Percentiles rank a stretch among this genome's conserved stretches.
phyloP scores from a whole-genome alignment of 2,113 vertebrate genomes.

The Craseonycteris thonglongyai region DNA sequence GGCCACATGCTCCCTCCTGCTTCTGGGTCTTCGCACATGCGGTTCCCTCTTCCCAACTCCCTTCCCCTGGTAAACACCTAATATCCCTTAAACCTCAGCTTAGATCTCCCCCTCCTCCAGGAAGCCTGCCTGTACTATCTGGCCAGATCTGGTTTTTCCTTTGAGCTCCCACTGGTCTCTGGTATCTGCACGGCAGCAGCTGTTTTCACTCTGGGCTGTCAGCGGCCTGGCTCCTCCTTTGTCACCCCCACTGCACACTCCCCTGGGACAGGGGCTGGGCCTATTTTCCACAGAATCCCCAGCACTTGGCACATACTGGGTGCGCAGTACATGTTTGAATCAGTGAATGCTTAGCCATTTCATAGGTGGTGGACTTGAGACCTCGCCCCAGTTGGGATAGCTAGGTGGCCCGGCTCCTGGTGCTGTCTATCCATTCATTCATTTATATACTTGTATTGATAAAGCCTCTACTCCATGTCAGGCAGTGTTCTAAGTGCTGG shows the following conservation, averaged over 20 bases:
- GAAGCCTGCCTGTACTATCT: neutral
- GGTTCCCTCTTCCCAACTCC: neutral
- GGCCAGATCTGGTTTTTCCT: neutral
- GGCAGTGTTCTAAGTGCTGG: neutral
- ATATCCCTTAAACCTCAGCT: neutral
- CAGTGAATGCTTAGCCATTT: neutral
- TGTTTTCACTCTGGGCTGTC: neutral
- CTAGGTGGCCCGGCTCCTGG: neutral
- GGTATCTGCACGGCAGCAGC: neutral
- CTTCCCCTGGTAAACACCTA: neutral
- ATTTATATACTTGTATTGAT: neutral
- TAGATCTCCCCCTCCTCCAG: neutral
- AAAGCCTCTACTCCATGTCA: neutral
- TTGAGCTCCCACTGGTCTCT: neutral
- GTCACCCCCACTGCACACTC: neutral
- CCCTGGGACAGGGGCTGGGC: neutral
- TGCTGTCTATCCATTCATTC: neutral
- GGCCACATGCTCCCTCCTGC: neutral
- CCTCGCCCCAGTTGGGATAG: neutral
- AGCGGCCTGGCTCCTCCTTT: neutral
- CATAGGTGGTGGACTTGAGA: neutral
- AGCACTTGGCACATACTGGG: neutral
- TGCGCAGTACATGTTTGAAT: neutral
- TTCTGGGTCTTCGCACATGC: neutral
- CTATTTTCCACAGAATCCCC: neutral